Percentiles rank a stretch among this genome's conserved stretches.
Conservation (phyloP, 2,888 invertebrate species). For the Napeogenes sylphis region DNA sequence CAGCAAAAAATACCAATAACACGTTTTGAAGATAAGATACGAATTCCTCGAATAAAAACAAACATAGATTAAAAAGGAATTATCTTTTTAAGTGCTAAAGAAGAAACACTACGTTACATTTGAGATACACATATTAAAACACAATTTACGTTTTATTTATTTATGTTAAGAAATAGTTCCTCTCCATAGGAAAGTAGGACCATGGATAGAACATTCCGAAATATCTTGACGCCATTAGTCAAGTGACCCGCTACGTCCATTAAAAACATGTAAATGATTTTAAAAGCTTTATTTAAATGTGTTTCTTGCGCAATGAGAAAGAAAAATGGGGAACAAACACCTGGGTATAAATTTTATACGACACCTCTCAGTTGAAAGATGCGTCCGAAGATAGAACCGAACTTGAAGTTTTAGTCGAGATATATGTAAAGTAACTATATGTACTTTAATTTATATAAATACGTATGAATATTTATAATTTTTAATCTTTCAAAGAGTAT, state of each 20-base stretch:
- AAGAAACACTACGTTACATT: neutral
- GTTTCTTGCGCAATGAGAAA: conserved; percentile 14
- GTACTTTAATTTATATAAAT: no score
- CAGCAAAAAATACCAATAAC: no score
- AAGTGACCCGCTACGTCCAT: conserved; percentile 9
- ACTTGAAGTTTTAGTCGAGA: no score
- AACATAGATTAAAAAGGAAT: no score
- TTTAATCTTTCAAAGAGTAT: no score
- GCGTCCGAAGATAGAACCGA: neutral
- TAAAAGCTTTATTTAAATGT: conserved; percentile 16
- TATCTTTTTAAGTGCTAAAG: no score
- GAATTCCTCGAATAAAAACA: no score
- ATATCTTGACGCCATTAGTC: conserved; percentile 8
- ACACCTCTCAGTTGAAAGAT: neutral
- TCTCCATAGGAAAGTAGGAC: neutral
- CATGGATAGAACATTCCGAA: neutral
- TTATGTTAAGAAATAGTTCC: no score
- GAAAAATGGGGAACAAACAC: conserved; percentile 11
- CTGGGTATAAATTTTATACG: conserved; percentile 4
- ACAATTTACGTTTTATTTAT: neutral
- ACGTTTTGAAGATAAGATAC: no score
- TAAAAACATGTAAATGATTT: conserved; percentile 6
- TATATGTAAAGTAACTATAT: no score
- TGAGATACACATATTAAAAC: neutral
- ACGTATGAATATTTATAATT: no score